These are phyloP conservation scores for Chaenodraco wilsoni DNA, from an alignment of 2,797 vertebrate genomes.

Conservation along the genomic window DNA sequence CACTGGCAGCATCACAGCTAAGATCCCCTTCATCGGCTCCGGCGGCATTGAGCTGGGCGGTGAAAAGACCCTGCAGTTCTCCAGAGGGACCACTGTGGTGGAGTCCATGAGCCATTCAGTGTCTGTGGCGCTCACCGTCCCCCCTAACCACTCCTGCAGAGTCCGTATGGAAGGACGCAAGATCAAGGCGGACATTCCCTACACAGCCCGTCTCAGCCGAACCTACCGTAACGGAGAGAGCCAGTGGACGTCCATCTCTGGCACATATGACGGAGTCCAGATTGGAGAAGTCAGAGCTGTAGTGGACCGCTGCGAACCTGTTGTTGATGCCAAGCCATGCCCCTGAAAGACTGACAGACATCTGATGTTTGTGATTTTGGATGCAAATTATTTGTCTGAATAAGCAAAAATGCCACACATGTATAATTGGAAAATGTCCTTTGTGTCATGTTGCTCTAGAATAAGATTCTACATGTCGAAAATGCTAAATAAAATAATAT, in stretches of 20 bases:
- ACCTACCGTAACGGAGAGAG: conserved; percentile 82
- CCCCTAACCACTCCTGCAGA: conserved; percentile 79
- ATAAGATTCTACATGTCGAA: not conserved
- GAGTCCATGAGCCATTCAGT: conserved; percentile 79
- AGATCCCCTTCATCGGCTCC: conserved; percentile 80
- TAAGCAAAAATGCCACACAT: not conserved
- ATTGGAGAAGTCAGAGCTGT: conserved; percentile 82
- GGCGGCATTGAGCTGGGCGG: conserved; percentile 73
- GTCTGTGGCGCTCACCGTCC: conserved; percentile 76
- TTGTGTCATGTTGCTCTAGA: not conserved
- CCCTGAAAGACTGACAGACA: conserved; percentile 45
- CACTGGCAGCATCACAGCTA: conserved; percentile 76
- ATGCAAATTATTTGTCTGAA: conserved; percentile 23
- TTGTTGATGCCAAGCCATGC: conserved; percentile 78
- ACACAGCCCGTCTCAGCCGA: conserved; percentile 79
- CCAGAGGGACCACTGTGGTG: conserved; percentile 74
- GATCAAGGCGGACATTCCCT: conserved; percentile 81
- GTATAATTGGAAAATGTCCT: not conserved
- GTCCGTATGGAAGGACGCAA: conserved; percentile 83
- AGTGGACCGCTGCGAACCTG: conserved; percentile 80
- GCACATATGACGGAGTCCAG: conserved; percentile 81
- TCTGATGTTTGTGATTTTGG: conserved; percentile 1
- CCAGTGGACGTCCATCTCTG: conserved; percentile 80
- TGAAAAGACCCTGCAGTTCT: conserved; percentile 79
- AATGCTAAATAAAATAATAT: conserved; percentile 8